Conservation (phyloP, 2,113 vertebrate genomes). For the Sapajus apella region DNA sequence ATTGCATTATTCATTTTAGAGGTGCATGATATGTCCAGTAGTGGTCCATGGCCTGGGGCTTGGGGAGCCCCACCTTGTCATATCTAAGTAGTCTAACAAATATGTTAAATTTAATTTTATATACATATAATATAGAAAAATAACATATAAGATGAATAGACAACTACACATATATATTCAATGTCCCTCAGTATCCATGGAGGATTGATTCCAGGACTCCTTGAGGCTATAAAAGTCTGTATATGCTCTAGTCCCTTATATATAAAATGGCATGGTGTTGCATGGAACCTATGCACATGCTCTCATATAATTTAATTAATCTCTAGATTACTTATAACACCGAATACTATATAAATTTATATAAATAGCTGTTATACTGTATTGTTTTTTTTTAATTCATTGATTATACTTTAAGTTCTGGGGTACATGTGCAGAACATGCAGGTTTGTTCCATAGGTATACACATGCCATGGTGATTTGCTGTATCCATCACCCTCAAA, state of each 20-base stretch:
- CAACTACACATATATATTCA: not conserved
- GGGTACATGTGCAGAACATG: too few species aligned
- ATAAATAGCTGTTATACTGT: not conserved
- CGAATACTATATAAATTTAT: not conserved
- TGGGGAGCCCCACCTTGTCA: not conserved
- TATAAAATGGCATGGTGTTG: not conserved
- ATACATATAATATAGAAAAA: not conserved
- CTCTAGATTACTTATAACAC: not conserved
- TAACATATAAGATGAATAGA: not conserved
- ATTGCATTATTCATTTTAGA: not conserved
- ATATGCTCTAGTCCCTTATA: not conserved
- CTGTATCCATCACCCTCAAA: not conserved
- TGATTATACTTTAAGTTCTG: too few species aligned
- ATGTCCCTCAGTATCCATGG: not conserved
- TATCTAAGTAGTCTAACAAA: not conserved
- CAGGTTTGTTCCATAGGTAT: too few species aligned
- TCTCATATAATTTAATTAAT: not conserved
- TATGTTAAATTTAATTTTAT: not conserved
- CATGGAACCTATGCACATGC: not conserved
- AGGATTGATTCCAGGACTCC: not conserved
- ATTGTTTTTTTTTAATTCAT: not conserved
- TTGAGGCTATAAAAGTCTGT: not conserved
- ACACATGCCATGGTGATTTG: too few species aligned
- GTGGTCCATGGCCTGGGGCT: too few species aligned
- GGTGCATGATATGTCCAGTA: not conserved